Evolutionary conservation across 2,797 vertebrate species (phyloP), one percentile per base, ranked within the genome.

Genomic region (Dipus sagitta): DNA sequence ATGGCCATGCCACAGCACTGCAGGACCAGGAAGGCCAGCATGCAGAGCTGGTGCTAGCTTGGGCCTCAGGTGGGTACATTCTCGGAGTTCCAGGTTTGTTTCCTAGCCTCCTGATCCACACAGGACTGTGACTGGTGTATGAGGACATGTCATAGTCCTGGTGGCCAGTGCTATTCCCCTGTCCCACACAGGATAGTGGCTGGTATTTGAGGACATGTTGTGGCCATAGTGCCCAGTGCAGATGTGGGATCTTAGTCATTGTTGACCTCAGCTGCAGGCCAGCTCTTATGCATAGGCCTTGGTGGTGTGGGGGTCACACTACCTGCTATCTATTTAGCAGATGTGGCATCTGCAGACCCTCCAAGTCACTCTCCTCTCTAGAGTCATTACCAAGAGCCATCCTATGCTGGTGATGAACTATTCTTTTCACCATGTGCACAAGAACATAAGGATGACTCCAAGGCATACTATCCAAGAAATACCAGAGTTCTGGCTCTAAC

Each of bases 231-330:
- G 64, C 21, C 32, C 8, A 4, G 12, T 7, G 52, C 52, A 78
- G 76, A 1, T 58, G 28, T 15, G 4, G n/a, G n/a, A 28, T 6
- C n/a, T n/a, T 23, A 13, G 28, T 26, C 3, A 0, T 17, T 5
- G 0, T 1, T 67, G 28, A 21, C 30, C 20, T 34, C 6, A 26
- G 18, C 21, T 8, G 3, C 9, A 11, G 58, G 8, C 60, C 38
- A 52, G 26, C 26, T n/a, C 52, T 34, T 42, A 5, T 21, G 30
- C 30, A 30, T 0, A 0, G 42, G 87, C 54, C 54, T 78, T 3
- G 64, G 64, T 26, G 64, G 24, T 28, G 26, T 14, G 8, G 52
- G 52, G 52, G 52, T 14, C 52, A 54, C 9, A 54, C 8, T 54
- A 10, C 52, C 14, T 54, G 52, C 38, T 38, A 38, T 11, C 1